Base-by-base conservation (phyloP, 2,113 vertebrate species). In the Syngnathus scovelli region DNA sequence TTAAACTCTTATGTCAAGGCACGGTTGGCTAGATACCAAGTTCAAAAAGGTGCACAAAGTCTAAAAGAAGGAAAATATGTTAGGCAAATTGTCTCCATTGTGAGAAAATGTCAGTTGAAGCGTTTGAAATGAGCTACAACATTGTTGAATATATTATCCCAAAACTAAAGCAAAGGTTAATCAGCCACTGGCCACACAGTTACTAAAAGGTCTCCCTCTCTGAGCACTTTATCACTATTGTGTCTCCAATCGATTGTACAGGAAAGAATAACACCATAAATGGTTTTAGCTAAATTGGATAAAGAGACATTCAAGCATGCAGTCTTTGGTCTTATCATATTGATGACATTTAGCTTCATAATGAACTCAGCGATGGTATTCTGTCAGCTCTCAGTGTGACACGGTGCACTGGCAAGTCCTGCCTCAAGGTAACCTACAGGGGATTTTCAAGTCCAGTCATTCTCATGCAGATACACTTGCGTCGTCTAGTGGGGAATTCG, bases 81-180 rank as follows among this genome's bases (percentile, higher is more conserved):
- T 55, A 11, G 23, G 10, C 23, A 55, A 55, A 55, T 21, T 2
- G 21, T 12, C n/a, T 55, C 10, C 52, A 13, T 6, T 16, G 10
- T 67, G 70, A 62, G 59, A 56, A 81, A 80, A 80, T 80, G 75
- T 81, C 73, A 80, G 64, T 46, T 64, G 49, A 55, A 49, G 68
- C 76, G 69, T 77, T 75, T 75, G 76, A 49, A 67, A 51, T 41
- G 68, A 76, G 61, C 54, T 27, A 56, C 60, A 48, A n/a, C 55
- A 37, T 65, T 64, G 76, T 64, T 19, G n/a, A 69, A 66, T 74
- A 62, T 72, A 43, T 70, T 69, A 52, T 33, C 54, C 70, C 51
- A 62, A 72, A 79, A 69, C 51, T 78, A 78, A 77, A 76, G 69
- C 72, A 81, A 75, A 83, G 71, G 73, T 83, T 76, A 78, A 75